Evolutionary conservation across 2,888 invertebrate genomes (phyloP), one percentile per base, ranked within the genome.

Genomic region (Idaea straminata): DNA sequence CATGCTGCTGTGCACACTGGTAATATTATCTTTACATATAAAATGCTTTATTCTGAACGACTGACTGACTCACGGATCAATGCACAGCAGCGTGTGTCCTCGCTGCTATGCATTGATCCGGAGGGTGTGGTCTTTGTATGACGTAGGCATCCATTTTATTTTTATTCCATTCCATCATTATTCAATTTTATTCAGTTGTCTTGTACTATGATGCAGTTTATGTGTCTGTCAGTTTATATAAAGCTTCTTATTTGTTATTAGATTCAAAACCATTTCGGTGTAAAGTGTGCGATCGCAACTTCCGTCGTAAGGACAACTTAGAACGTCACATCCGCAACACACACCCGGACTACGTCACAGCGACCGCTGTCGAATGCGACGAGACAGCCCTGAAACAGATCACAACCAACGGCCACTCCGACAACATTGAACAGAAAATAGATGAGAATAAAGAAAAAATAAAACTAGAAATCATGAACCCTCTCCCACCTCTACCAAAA

Each of bases 271-370:
- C 95, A 4, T 97, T 94, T 78, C 94, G 94, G 25, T 97, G 97
- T 81, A 93, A 93, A 69, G 92, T 95, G 35, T 97, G 97, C 83
- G 93, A 94, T 57, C 95, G 95, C 7, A 94, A 94, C 59, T 97
- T 97, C 80, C 91, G 95, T 61, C 92, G 97, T 67, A 96, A 96
- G 81, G 97, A 97, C 82, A 97, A 97, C 81, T 91, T 97, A 68
- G 94, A 95, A 68, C 93, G 97, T 0, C 97, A 97, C 83, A 92
- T 96, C 66, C 94, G 95, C 64, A 96, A 96, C 83, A 95, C 96
- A 64, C 97, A 97, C 83, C 94, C 95, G 0, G 94, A 91, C 66
- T 83, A 78, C 71, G 83, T 79, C 10, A 83, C 87, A 13, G 78
- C 89, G 47, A 79, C 78, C 64, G 88, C 86, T 4, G 85, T 86